phyloP scores from a whole-genome alignment of 1,140 invertebrate species.

The Orchestia grillus region DNA sequence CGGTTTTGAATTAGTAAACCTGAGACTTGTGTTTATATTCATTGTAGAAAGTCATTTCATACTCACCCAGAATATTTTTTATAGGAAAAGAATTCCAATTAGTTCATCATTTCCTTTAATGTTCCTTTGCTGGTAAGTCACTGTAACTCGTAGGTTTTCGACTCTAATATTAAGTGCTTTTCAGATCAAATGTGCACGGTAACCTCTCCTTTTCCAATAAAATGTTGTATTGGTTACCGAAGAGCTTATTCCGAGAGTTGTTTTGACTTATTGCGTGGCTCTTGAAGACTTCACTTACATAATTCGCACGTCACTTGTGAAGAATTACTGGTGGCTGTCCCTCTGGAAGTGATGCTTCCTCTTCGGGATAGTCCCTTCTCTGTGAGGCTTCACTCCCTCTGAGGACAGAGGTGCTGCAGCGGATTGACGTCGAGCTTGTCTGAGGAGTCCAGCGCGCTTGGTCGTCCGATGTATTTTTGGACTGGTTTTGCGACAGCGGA shows the following conservation, averaged over 20 bases:
- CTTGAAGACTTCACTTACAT: neutral
- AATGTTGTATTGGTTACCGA: neutral
- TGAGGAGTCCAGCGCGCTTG: too few relatives aligned
- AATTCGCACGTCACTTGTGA: neutral
- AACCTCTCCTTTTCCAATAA: neutral
- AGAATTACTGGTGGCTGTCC: neutral
- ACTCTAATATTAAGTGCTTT: neutral
- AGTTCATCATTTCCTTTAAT: neutral
- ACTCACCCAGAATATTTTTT: neutral
- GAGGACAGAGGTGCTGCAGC: too few relatives aligned
- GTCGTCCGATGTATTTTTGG: too few relatives aligned
- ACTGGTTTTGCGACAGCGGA: too few relatives aligned
- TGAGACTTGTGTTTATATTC: neutral
- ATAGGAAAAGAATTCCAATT: neutral
- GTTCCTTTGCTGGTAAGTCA: neutral
- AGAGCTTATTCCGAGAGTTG: neutral
- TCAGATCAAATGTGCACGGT: neutral
- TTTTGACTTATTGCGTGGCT: neutral
- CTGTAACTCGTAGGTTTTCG: neutral
- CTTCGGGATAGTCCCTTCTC: neutral
- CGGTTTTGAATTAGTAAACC: neutral
- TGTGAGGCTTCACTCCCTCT: neutral
- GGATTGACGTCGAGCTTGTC: too few relatives aligned
- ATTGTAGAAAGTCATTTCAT: neutral
- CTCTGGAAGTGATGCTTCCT: neutral